Percentiles rank a stretch among this genome's conserved stretches.
Conservation (phyloP, 1,140 invertebrate species). For the Steinernema feltiae region DNA sequence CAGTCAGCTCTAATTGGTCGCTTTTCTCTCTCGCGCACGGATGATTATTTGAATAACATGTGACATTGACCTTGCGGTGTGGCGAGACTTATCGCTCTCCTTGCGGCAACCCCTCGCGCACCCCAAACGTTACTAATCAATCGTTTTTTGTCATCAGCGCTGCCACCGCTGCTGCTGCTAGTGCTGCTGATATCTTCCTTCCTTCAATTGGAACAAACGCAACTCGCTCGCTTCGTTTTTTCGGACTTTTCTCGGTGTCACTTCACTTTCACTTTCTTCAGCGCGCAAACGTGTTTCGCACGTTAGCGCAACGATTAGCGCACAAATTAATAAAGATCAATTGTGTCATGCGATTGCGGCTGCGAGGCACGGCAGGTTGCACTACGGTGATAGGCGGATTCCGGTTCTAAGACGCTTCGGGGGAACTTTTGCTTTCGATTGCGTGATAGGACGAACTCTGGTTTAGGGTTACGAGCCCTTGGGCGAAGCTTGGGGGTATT, state of each 20-base stretch:
- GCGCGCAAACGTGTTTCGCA: neutral
- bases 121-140: too few species aligned
- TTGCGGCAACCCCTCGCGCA: neutral
- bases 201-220: neutral
- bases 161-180: too few species aligned
- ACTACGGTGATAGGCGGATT: neutral
- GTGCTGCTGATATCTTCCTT: too few species aligned
- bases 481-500: too few species aligned
- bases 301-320: too few species aligned
- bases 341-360: conserved; percentile 7
- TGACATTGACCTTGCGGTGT: conserved; percentile 8
- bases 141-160: neutral
- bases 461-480: too few species aligned
- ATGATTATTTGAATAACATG: conserved; percentile 14
- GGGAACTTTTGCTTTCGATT: neutral
- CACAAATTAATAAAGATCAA: conserved; percentile 14
- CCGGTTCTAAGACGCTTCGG: neutral
- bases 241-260: neutral
- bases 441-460: too few species aligned
- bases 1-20: too few species aligned
- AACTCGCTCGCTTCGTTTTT: neutral
- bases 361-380: neutral
- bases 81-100: too few species aligned
- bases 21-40: neutral
- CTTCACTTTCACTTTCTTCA: neutral